These are phyloP conservation scores for Anorthoa munda DNA, from an alignment of 2,888 invertebrate genomes.

Conservation along the genomic window DNA sequence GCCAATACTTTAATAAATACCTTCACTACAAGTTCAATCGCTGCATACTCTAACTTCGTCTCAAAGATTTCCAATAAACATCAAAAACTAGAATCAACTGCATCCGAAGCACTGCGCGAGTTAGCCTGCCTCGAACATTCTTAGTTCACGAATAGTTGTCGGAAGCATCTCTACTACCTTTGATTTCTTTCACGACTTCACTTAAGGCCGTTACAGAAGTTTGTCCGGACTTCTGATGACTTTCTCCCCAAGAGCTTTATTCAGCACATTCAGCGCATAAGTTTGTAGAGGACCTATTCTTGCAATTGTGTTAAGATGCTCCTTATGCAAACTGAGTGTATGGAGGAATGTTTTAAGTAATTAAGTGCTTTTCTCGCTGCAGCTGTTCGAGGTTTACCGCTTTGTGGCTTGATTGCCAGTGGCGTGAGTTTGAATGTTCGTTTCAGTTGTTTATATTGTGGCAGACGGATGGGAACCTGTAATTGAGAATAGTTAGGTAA, in stretches of 20 bases:
- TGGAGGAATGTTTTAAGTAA: slow-evolving; percentile 23
- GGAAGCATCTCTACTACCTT: slow-evolving; percentile 48
- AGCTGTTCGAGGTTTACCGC: slow-evolving; percentile 19
- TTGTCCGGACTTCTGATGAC: slow-evolving; percentile 30
- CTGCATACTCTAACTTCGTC: slow-evolving; percentile 11
- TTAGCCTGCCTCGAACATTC: slow-evolving; percentile 24
- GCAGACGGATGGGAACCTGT: background rate
- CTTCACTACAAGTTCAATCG: background rate
- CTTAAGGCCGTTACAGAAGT: slow-evolving; percentile 57
- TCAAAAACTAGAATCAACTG: slow-evolving; percentile 50
- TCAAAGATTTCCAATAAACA: slow-evolving; percentile 48
- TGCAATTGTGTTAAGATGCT: slow-evolving; percentile 39
- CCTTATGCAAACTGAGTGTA: slow-evolving; percentile 33
- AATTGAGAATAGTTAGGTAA: background rate
- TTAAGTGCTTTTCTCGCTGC: slow-evolving; percentile 14
- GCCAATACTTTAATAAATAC: background rate
- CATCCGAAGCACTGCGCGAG: slow-evolving; percentile 23
- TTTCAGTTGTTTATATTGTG: slow-evolving; percentile 3
- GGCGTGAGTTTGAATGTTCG: background rate
- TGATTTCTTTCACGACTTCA: slow-evolving; percentile 60
- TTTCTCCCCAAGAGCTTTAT: slow-evolving; percentile 38
- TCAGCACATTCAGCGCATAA: slow-evolving; percentile 26
- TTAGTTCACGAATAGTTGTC: slow-evolving; percentile 58
- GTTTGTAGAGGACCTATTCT: slow-evolving; percentile 40
- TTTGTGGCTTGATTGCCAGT: slow-evolving; percentile 3